Conservation (phyloP, 2,797 vertebrate species). For the Onychomys leucogaster region DNA sequence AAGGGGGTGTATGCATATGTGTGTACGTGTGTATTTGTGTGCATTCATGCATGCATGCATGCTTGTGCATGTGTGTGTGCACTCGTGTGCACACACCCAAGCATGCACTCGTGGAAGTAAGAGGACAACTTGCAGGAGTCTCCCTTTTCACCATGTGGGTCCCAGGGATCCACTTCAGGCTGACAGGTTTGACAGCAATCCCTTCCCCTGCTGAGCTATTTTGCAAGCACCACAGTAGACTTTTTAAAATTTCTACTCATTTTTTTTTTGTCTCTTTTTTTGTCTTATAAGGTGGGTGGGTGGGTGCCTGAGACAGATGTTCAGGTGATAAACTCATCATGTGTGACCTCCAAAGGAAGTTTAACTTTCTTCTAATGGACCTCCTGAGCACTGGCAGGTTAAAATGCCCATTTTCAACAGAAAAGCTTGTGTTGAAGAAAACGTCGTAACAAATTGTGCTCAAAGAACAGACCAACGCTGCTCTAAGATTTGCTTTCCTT, state of each 20-base stretch:
- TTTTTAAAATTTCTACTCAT: not conserved
- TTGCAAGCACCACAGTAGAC: not conserved
- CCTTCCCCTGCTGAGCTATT: not conserved
- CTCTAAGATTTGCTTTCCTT: not conserved
- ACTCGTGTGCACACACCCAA: no score
- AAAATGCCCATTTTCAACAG: not conserved
- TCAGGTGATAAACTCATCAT: not conserved
- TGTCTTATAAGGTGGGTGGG: not conserved
- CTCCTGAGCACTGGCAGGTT: not conserved
- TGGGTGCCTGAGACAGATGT: not conserved
- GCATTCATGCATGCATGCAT: not conserved
- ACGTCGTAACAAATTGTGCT: not conserved
- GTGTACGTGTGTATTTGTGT: no score
- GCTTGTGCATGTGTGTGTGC: no score
- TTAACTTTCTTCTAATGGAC: not conserved
- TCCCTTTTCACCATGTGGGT: not conserved
- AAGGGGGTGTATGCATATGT: no score
- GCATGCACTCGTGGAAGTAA: not conserved
- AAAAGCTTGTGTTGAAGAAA: constrained; percentile 20
- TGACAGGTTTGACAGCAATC: not conserved
- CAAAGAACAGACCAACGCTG: not conserved
- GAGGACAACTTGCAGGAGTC: not conserved
- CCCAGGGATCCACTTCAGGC: not conserved
- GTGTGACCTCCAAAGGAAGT: not conserved
- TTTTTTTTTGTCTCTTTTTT: not conserved